A percentile compares a stretch with the other conserved stretches of the same genome.
Evolutionary conservation across 1,140 invertebrate species (phyloP).

Genomic region (Scaptomyza hsui): DNA sequence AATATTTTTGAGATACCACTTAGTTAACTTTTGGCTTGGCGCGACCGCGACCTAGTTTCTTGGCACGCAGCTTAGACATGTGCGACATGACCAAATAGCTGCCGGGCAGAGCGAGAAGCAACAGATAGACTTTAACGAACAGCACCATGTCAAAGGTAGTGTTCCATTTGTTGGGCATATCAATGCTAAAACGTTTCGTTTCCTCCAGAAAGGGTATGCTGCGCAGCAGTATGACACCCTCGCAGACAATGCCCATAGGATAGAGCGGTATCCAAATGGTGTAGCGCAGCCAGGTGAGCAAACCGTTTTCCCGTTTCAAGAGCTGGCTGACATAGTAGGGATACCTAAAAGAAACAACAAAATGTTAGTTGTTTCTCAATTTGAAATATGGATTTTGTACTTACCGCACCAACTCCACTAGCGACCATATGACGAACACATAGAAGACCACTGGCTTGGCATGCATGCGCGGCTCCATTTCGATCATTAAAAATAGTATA

Average conservation of each 20-base stretch:
- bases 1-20: background rate
- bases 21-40: conserved; percentile 50
- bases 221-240: conserved; percentile 91
- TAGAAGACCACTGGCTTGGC: conserved; percentile 94
- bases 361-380: background rate
- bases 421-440: conserved; percentile 92
- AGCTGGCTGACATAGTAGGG: conserved; percentile 95
- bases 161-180: conserved; percentile 93
- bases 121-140: conserved; percentile 91
- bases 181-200: conserved; percentile 90
- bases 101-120: conserved; percentile 90
- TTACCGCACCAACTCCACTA: conserved; percentile 92
- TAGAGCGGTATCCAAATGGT: conserved; percentile 97
- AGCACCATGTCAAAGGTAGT: conserved; percentile 94
- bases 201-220: conserved; percentile 96
- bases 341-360: conserved; percentile 86
- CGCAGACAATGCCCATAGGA: conserved; percentile 94
- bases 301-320: conserved; percentile 89
- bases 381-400: background rate
- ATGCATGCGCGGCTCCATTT: conserved; percentile 93
- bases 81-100: conserved; percentile 91
- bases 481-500: conserved; percentile 93
- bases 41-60: conserved; percentile 85
- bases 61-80: conserved; percentile 89
- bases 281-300: conserved; percentile 96